phyloP scores from a whole-genome alignment of 2,888 invertebrate genomes.

The Rhamphomyia laevipes region DNA sequence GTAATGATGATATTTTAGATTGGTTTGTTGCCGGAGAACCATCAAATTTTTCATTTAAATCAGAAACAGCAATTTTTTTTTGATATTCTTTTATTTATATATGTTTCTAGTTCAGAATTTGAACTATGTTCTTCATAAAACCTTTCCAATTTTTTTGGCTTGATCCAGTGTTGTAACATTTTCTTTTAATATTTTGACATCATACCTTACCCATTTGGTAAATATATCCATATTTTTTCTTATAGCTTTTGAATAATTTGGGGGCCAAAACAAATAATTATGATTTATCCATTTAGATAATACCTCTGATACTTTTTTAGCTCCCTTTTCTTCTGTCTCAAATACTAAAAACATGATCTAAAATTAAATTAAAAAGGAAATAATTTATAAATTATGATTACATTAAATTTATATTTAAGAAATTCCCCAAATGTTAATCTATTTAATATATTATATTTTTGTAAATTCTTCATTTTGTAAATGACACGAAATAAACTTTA shows the following conservation, averaged over 20 bases:
- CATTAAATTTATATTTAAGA: no score
- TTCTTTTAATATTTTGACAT: neutral
- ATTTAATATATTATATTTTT: no score
- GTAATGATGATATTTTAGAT: no score
- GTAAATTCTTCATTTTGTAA: no score
- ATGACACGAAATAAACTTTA: no score
- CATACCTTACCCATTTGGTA: neutral
- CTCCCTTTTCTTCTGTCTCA: neutral
- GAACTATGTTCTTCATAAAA: neutral
- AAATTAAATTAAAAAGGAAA: neutral
- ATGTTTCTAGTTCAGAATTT: neutral
- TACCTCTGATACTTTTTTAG: slow-evolving; percentile 1
- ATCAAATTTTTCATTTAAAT: no score
- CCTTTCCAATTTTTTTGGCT: neutral
- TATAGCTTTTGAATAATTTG: neutral
- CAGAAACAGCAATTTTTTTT: no score
- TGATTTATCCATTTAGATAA: slow-evolving; percentile 1
- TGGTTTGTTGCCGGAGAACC: no score
- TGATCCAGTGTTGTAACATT: neutral
- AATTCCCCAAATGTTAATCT: no score
- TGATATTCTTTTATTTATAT: no score
- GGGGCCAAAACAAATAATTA: neutral
- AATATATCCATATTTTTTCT: no score
- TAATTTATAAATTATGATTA: no score
- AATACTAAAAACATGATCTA: neutral